Percentiles rank a stretch among this genome's conserved stretches.
Evolutionary conservation across 2,797 vertebrate species (phyloP).

Genomic region (Arrhamphus sclerolepis): DNA sequence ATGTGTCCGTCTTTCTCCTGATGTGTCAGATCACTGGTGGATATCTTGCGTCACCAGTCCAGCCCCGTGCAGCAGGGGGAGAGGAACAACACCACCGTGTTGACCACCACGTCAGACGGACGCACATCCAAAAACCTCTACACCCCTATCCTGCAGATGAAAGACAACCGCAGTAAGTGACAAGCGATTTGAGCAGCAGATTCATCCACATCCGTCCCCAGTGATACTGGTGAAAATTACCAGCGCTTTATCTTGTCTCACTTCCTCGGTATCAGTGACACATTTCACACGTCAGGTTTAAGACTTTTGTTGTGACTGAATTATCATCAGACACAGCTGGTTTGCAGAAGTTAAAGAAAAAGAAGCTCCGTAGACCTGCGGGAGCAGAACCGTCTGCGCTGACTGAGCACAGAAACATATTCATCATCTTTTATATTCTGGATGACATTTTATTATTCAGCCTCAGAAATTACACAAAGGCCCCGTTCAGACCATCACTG

Average conservation of each 20-base stretch:
- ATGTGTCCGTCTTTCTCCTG: background rate
- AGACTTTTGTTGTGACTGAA: background rate
- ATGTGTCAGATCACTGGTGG: conserved; percentile 86
- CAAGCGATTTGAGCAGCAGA: accelerated
- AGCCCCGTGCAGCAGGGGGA: conserved; percentile 84
- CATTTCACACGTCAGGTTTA: conserved; percentile 30
- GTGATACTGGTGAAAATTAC: conserved; percentile 10
- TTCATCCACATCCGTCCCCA: background rate
- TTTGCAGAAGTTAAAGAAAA: background rate
- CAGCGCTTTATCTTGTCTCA: conserved; percentile 10
- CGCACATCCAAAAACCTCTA: conserved; percentile 87
- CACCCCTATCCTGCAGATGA: conserved; percentile 83
- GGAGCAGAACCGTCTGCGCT: background rate
- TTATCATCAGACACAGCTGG: conserved; percentile 16
- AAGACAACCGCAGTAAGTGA: conserved; percentile 90
- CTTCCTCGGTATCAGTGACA: conserved; percentile 14
- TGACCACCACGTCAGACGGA: conserved; percentile 80
- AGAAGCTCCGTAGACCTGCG: background rate
- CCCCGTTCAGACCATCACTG: too few species aligned
- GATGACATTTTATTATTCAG: too few species aligned
- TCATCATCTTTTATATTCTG: too few species aligned
- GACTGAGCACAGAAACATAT: too few species aligned
- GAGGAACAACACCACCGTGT: conserved; percentile 83
- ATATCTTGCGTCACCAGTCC: conserved; percentile 90
- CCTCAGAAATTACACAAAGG: too few species aligned